Percentiles rank a stretch among this genome's conserved stretches.
Evolutionary conservation across 2,888 invertebrate species (phyloP).

Genomic region (Uropetala carovei): DNA sequence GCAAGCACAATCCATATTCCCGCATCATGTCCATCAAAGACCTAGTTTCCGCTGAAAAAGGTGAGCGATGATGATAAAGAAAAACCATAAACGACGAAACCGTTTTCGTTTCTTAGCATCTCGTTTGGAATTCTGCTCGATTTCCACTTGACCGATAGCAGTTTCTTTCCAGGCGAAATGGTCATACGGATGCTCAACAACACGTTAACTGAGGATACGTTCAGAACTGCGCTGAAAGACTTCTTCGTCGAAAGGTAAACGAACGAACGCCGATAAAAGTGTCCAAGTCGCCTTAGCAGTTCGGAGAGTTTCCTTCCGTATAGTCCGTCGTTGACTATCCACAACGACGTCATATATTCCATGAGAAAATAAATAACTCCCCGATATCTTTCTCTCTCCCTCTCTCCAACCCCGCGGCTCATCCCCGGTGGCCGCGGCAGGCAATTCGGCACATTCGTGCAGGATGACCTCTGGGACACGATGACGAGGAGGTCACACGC

Average conservation of each 20-base stretch:
- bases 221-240: conserved; percentile 83
- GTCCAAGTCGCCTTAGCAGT: neutral
- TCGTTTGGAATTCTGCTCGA: neutral
- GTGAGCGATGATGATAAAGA: conserved; percentile 18
- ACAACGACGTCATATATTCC: neutral
- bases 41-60: conserved; percentile 83
- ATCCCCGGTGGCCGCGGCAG: conserved; percentile 72
- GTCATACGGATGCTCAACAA: conserved; percentile 94
- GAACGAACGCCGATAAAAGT: conserved; percentile 68
- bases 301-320: neutral
- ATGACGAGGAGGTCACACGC: conserved; percentile 82
- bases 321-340: neutral
- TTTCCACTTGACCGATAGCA: neutral
- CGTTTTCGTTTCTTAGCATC: neutral
- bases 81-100: neutral
- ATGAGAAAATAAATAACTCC: neutral
- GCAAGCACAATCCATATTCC: conserved; percentile 87
- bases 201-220: conserved; percentile 86
- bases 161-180: conserved; percentile 72
- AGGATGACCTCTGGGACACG: conserved; percentile 87
- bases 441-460: conserved; percentile 85
- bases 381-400: neutral
- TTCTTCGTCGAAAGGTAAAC: conserved; percentile 81
- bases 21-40: conserved; percentile 86
- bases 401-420: neutral